Conservation (phyloP, 2,113 vertebrate genomes). For the Neodon shergylaensis region DNA sequence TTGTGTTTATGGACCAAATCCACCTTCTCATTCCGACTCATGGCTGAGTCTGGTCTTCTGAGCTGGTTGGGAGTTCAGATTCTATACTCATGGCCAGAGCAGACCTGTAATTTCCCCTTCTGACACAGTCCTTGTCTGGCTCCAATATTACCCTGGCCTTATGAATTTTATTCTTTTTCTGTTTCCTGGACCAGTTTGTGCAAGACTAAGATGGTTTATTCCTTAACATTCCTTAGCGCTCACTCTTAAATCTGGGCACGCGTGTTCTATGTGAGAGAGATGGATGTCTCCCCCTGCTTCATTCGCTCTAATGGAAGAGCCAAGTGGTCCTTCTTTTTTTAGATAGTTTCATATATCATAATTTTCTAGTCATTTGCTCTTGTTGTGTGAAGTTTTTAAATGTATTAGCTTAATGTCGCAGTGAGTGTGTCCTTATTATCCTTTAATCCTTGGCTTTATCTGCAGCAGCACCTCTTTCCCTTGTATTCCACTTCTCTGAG, state of each 20-base stretch:
- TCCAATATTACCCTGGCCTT: slow-evolving; percentile 23
- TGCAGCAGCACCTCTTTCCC: background rate
- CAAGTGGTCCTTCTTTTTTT: background rate
- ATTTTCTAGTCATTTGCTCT: slow-evolving; percentile 24
- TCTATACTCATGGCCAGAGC: background rate
- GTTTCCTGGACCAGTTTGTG: background rate
- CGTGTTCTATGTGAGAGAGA: background rate
- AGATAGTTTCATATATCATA: slow-evolving; percentile 22
- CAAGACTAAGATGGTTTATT: background rate
- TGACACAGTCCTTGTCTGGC: background rate
- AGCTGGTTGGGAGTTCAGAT: background rate
- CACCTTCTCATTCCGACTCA: background rate
- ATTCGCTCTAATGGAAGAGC: background rate
- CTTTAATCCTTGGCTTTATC: background rate
- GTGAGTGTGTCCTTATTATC: background rate
- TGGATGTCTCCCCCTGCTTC: background rate
- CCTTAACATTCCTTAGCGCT: background rate
- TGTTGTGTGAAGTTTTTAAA: slow-evolving; percentile 41
- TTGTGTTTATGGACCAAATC: background rate
- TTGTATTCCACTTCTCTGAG: background rate
- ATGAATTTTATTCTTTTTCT: slow-evolving; percentile 43
- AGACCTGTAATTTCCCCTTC: slow-evolving; percentile 1
- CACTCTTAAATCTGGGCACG: background rate
- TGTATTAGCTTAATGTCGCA: background rate
- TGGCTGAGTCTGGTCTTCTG: slow-evolving; percentile 4